Percentiles rank a stretch among this genome's conserved stretches.
Evolutionary conservation across 2,888 invertebrate species (phyloP).

Genomic region (Tanytarsus gracilentus): DNA sequence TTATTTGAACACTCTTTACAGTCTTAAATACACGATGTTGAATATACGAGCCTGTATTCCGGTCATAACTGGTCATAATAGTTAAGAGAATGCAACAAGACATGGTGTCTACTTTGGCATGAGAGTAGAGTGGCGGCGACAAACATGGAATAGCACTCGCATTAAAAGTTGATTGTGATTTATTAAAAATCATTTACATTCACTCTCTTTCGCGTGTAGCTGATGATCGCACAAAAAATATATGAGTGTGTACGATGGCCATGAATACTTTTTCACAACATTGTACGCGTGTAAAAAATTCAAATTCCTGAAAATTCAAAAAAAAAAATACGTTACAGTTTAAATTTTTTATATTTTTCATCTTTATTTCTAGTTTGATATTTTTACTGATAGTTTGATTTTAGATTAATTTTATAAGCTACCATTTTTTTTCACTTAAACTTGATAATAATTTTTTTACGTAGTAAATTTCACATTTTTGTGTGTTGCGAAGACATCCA

Average conservation of each 20-base stretch:
- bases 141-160: conserved; percentile 7
- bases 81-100: neutral
- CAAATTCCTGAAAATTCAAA: neutral
- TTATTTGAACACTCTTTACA: too few relatives aligned
- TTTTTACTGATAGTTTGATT: conserved; percentile 1
- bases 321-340: neutral
- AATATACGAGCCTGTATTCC: too few relatives aligned
- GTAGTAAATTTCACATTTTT: neutral
- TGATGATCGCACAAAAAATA: neutral
- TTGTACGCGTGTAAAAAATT: neutral
- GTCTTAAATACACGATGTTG: too few relatives aligned
- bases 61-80: too few relatives aligned
- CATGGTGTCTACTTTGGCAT: conserved; percentile 16
- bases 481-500: conserved; percentile 19
- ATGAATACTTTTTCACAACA: neutral
- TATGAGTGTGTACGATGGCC: neutral
- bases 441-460: neutral
- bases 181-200: conserved; percentile 19
- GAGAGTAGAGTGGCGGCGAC: neutral
- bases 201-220: neutral
- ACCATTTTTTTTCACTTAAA: neutral
- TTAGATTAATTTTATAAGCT: neutral
- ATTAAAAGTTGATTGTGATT: conserved; percentile 26
- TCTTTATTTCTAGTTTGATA: neutral
- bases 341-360: neutral